phyloP scores from a whole-genome alignment of 2,113 vertebrate species.

The Cavia porcellus region DNA sequence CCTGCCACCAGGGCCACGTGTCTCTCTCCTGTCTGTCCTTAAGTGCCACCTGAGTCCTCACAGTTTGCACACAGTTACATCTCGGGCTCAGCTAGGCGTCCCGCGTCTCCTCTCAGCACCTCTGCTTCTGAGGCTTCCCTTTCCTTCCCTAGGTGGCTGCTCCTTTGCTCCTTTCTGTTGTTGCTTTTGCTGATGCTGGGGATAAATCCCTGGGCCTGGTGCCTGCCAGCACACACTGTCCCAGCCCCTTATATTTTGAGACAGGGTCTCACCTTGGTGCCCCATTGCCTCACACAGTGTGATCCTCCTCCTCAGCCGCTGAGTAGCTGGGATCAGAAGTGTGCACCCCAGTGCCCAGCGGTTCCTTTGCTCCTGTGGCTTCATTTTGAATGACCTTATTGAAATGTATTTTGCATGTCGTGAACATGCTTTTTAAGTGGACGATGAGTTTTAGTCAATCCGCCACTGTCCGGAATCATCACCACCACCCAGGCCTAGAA shows the following conservation, averaged over 20 bases:
- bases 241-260: background rate
- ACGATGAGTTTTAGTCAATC: background rate
- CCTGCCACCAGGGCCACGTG: background rate
- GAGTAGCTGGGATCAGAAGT: background rate
- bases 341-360: background rate
- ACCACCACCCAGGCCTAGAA: background rate
- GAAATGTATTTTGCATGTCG: background rate
- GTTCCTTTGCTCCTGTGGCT: background rate
- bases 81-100: background rate
- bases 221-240: background rate
- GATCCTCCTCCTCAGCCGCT: background rate
- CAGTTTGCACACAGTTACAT: background rate
- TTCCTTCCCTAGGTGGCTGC: background rate
- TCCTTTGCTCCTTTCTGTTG: background rate
- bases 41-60: background rate
- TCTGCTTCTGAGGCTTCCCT: background rate
- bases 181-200: background rate
- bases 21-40: background rate
- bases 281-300: background rate
- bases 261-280: background rate
- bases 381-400: background rate
- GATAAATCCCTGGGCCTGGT: background rate
- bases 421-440: background rate
- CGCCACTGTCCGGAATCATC: background rate
- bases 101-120: background rate